A percentile compares a stretch with the other conserved stretches of the same genome.
Conservation (phyloP, 1,140 invertebrate species). For the Holotrichia oblita region DNA sequence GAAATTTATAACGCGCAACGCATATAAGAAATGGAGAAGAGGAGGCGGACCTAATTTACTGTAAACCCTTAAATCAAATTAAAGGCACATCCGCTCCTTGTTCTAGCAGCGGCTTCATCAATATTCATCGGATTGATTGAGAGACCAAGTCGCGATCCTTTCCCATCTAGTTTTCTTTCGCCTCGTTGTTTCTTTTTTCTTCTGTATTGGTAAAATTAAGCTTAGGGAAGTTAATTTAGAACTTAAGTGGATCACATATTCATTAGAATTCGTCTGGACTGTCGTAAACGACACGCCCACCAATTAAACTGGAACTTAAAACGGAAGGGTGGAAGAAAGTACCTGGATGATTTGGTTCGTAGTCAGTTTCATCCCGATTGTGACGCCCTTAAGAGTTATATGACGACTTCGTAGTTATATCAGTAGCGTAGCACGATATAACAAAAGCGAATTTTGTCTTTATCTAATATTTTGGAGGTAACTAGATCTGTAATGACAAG, state of each 20-base stretch:
- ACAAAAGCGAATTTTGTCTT: background rate
- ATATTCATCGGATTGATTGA: constrained; percentile 32
- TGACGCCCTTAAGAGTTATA: background rate
- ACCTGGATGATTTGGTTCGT: background rate
- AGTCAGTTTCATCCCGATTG: background rate
- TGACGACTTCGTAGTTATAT: constrained; percentile 5
- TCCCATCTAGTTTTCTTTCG: constrained; percentile 15
- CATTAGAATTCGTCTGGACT: constrained; percentile 29
- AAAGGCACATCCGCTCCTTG: constrained; percentile 11
- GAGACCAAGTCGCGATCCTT: background rate
- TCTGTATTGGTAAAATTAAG: constrained; percentile 31
- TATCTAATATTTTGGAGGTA: too few relatives aligned
- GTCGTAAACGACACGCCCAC: constrained; percentile 21
- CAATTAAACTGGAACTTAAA: constrained; percentile 31
- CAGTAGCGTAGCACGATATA: background rate
- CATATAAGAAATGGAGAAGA: background rate
- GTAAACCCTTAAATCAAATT: constrained; percentile 35
- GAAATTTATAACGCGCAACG: background rate
- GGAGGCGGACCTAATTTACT: constrained; percentile 3
- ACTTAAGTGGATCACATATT: constrained; percentile 30
- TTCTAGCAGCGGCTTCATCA: background rate
- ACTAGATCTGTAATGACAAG: too few relatives aligned
- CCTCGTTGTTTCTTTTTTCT: background rate
- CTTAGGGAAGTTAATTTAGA: constrained; percentile 28
- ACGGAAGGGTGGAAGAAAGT: constrained; percentile 11